These are phyloP conservation scores for Argya squamiceps DNA, from an alignment of 2,797 vertebrate genomes.

Conservation along the genomic window DNA sequence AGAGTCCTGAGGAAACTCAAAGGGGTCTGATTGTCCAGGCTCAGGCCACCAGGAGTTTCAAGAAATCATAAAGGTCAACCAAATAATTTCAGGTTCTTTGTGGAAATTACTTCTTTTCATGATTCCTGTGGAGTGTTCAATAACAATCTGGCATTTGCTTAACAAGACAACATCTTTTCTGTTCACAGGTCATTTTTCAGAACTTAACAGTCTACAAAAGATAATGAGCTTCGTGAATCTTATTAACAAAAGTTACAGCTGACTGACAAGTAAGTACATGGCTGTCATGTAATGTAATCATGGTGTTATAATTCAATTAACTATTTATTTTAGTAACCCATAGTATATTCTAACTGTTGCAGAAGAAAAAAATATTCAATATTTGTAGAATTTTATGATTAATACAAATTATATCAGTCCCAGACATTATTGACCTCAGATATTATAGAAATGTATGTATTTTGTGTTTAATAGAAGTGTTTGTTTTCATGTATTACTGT, in stretches of 20 bases:
- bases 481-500: background rate
- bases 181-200: constrained; percentile 21
- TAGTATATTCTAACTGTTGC: background rate
- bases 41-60: too few relatives aligned
- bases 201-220: constrained; percentile 46
- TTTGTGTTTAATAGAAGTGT: background rate
- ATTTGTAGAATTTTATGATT: background rate
- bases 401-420: background rate
- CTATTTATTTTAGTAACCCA: constrained; percentile 34
- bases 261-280: constrained; percentile 50
- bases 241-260: constrained; percentile 53
- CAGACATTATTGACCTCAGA: background rate
- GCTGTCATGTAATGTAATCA: constrained; percentile 30
- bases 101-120: constrained; percentile 31
- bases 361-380: background rate
- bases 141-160: constrained; percentile 27
- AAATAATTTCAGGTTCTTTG: constrained; percentile 10
- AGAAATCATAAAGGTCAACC: background rate
- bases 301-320: constrained; percentile 47
- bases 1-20: too few relatives aligned
- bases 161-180: constrained; percentile 35
- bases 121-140: background rate
- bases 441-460: background rate
- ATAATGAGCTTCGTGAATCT: constrained; percentile 59
- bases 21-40: too few relatives aligned